Evolutionary conservation across 2,113 vertebrate genomes (phyloP), one percentile per base, ranked within the genome.

Genomic region (Pholis gunnellus): DNA sequence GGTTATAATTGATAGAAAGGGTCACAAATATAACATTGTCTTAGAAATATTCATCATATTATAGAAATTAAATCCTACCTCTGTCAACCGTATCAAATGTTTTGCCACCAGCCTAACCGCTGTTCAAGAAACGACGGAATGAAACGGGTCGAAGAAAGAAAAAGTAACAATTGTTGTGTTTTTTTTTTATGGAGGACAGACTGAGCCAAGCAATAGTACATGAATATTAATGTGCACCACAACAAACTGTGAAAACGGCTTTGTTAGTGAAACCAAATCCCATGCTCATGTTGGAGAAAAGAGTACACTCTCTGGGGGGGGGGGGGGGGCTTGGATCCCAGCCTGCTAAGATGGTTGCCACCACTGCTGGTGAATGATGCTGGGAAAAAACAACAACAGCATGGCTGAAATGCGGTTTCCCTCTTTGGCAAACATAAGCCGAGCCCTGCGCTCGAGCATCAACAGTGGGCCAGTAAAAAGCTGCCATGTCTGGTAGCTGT

Each of bases 231-330:
- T 87, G 83, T 66, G 56, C 73, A 66, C 80, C 87, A 91, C 84
- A 93, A 90, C 89, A 90, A 89, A 90, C 85, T 89, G 88, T 89
- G 80, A 93, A 87, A 91, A 93, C 61, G 73, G 87, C 92, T 91
- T 91, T 92, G 92, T 93, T 87, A 84, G 90, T 84, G 88, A 93
- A 93, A 94, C 88, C 88, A 87, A 91, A 91, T 90, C 90, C 89
- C 89, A 72, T 69, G 84, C 76, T 88, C 78, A 42, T 86, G 89
- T 84, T 88, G 2, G 81, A 79, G 79, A 76, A 85, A 84, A 81
- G 72, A 91, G 79, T 36, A 20, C 46, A 50, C 63, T 78, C 90
- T 84, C 78, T 29, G 66, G 83, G 77, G 88, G 82, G 85, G 86
- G 85, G 66, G 83, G 77, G 88, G 82, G 85, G 86, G 85, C 38